Conservation (phyloP, 35 echinoderm and acorn worm genomes). For the Amphiura filiformis region DNA sequence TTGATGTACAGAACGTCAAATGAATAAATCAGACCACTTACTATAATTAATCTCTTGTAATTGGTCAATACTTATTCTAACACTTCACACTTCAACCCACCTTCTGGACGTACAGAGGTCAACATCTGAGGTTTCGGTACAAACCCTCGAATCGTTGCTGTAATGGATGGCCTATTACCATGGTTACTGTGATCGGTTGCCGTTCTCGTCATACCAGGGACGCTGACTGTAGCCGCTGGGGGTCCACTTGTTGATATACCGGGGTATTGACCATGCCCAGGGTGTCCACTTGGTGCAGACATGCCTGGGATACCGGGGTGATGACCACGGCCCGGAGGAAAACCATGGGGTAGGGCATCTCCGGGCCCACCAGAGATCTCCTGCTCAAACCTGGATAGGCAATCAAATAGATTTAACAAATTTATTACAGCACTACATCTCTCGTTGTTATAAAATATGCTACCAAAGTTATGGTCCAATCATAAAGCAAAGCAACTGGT, state of each 20-base stretch:
- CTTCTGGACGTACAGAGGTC: background rate
- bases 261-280: background rate
- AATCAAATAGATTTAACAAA: too few species aligned
- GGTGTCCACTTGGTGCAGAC: background rate
- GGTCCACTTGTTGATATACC: background rate
- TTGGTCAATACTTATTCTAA: too few species aligned
- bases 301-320: background rate
- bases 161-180: background rate
- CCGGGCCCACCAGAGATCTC: slow-evolving; percentile 16
- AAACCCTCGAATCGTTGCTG: background rate
- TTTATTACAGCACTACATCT: too few species aligned
- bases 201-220: background rate
- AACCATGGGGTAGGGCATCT: background rate
- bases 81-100: too few species aligned
- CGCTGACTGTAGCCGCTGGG: background rate
- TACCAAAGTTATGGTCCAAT: too few species aligned
- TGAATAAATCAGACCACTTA: too few species aligned
- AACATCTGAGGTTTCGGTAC: background rate
- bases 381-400: slow-evolving; percentile 52
- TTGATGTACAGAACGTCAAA: too few species aligned
- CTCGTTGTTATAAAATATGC: too few species aligned
- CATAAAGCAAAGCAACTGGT: too few species aligned
- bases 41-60: too few species aligned
- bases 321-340: background rate
- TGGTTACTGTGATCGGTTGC: too few species aligned